These are phyloP conservation scores for Tipula unca DNA, from an alignment of 2,888 invertebrate species.

Conservation along the genomic window DNA sequence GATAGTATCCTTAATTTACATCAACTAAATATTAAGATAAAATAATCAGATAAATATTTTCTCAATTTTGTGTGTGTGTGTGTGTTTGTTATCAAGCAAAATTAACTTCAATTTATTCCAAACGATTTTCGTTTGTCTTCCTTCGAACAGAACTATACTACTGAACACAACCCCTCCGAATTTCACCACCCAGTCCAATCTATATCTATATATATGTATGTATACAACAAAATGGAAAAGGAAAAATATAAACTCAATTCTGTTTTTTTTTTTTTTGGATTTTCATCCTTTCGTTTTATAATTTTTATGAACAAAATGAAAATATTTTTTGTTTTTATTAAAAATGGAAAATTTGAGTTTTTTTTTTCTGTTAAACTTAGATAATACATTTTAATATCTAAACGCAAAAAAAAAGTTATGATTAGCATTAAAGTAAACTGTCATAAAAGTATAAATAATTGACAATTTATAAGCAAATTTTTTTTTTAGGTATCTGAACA, in stretches of 20 bases:
- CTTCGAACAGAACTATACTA: neutral
- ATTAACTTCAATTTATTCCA: conserved; percentile 9
- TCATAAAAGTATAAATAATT: conserved; percentile 29
- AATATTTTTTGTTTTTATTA: neutral
- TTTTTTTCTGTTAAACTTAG: conserved; percentile 26
- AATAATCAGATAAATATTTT: conserved; percentile 14
- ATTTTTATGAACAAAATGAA: neutral
- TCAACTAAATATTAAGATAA: conserved; percentile 8
- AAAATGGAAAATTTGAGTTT: neutral
- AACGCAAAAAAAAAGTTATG: conserved; percentile 22
- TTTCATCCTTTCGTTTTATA: conserved; percentile 8
- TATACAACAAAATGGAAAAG: neutral
- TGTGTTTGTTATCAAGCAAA: neutral
- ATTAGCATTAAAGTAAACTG: conserved; percentile 26
- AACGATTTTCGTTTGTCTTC: neutral
- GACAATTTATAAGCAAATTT: conserved; percentile 29
- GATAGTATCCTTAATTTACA: neutral
- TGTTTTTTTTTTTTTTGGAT: neutral
- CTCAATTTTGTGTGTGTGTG: neutral
- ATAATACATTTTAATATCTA: conserved; percentile 27
- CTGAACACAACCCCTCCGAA: neutral
- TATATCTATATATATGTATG: neutral
- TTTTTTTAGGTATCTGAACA: conserved; percentile 26
- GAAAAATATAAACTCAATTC: neutral
- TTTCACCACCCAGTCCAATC: conserved; percentile 3